Percentiles rank a stretch among this genome's conserved stretches.
Conservation (phyloP, 35 echinoderm and acorn worm species). For the Holothuria glaberrima region DNA sequence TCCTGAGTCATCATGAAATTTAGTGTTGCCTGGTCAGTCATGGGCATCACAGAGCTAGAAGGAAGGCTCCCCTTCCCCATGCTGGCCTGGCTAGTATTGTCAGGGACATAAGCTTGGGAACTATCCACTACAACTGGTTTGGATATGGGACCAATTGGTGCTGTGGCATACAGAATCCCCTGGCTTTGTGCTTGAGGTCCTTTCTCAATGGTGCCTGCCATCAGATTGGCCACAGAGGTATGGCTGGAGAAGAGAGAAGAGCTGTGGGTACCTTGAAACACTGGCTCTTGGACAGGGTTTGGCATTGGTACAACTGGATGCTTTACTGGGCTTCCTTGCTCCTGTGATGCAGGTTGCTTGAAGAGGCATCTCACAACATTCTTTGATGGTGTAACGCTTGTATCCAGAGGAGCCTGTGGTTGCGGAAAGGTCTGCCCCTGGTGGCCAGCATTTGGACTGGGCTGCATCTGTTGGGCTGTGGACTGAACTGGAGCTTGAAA, state of each 20-base stretch:
- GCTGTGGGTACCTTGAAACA: conserved; percentile 47
- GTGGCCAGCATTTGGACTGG: conserved; percentile 36
- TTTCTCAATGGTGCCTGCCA: conserved; percentile 23
- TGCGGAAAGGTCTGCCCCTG: conserved; percentile 24
- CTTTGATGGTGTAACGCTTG: conserved; percentile 42
- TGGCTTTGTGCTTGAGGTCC: neutral
- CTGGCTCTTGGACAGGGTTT: conserved; percentile 25
- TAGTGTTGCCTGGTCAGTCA: conserved; percentile 2
- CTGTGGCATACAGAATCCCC: conserved; percentile 39
- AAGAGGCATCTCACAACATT: conserved; percentile 46
- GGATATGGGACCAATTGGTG: conserved; percentile 38
- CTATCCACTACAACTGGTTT: conserved; percentile 37
- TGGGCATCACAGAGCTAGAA: neutral
- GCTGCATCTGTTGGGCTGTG: neutral
- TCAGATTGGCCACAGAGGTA: neutral
- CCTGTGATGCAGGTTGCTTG: conserved; percentile 4
- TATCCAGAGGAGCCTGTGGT: conserved; percentile 23
- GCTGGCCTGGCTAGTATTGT: neutral
- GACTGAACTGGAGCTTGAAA: conserved; percentile 13
- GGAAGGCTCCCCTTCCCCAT: conserved; percentile 2
- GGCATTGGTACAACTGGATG: neutral
- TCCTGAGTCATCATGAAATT: conserved; percentile 24
- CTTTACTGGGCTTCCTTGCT: neutral
- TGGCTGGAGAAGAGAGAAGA: conserved; percentile 35
- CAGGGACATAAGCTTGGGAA: conserved; percentile 34